A percentile compares a stretch with the other conserved stretches of the same genome.
phyloP scores from a whole-genome alignment of 2,888 invertebrate genomes.

The Phoenoteleia sp. region DNA sequence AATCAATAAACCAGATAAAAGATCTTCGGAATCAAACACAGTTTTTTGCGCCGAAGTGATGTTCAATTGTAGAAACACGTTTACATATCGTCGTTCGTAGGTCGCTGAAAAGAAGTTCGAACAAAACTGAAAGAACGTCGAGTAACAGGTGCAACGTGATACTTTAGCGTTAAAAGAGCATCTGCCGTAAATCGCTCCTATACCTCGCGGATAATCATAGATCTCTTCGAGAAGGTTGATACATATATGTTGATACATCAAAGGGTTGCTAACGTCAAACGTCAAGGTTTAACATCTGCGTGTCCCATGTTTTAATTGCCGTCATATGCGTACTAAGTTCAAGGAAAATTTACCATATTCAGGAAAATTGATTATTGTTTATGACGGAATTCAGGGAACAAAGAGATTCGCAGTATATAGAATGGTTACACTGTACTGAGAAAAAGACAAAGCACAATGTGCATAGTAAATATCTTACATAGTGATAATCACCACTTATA shows the following conservation, averaged over 20 bases:
- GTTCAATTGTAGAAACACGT: constrained; percentile 53
- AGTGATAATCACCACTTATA: too few species aligned
- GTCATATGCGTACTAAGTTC: not conserved
- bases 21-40: constrained; percentile 47
- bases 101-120: constrained; percentile 25
- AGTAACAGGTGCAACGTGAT: constrained; percentile 69
- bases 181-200: constrained; percentile 67
- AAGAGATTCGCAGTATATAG: too few species aligned
- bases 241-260: constrained; percentile 56
- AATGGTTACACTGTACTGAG: too few species aligned
- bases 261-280: constrained; percentile 51
- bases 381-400: too few species aligned
- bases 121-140: constrained; percentile 42
- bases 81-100: constrained; percentile 48
- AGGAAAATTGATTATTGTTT: too few species aligned
- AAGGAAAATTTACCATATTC: too few species aligned
- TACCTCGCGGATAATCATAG: constrained; percentile 62
- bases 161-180: constrained; percentile 61
- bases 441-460: too few species aligned
- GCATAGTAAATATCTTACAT: too few species aligned
- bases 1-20: constrained; percentile 69
- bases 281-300: constrained; percentile 47
- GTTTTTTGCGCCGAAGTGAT: constrained; percentile 20
- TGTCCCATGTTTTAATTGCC: constrained; percentile 25
- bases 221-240: constrained; percentile 50